Base-by-base conservation (phyloP, 1,140 invertebrate species). In the Protaetia brevitarsis region DNA sequence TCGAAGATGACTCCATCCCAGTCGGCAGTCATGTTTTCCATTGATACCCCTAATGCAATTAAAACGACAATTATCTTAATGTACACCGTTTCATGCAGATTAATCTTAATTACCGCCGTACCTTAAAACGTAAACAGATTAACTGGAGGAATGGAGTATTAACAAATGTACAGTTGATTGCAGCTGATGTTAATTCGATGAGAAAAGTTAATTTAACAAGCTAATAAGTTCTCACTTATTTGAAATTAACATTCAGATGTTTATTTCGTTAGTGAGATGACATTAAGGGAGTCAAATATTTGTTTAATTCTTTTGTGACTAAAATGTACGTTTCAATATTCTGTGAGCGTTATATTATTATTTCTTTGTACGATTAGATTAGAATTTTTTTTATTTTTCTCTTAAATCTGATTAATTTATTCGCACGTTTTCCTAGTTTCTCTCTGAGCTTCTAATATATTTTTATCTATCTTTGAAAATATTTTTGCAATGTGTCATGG, bases 1-100 rank as follows among this genome's bases (percentile, higher is more conserved):
- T 51, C 41, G 26, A 51, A 51, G 41, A 51, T 19, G 41, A 51
- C 19, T 51, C 1, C 41, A 8, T 51, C 41, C 21, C 41, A 51
- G 41, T 23, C 26, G 19, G 41, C 16, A 51, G 26, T 51, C 26
- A 51, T 23, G 41, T 19, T 51, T 51, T 23, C 41, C 41, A 51
- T 51, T 51, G 41, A 51, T 51, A 51, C 19, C 26, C 41, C 26
- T 51, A 51, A 51, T 51, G 41, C 26, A 51, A 51, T 51, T 51
- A 51, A 51, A 51, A 51, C 41, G 41, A 51, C 41, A 51, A 51
- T 51, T 51, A 51, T 51, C 41, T 51, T 51, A 51, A 51, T 51
- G 41, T 23, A 51, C 16, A 51, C 41, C 26, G 41, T 19, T 19
- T 51, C 41, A 51, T 51, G 41, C 26, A 51, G 21, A 51, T 51